phyloP scores from a whole-genome alignment of 1,140 invertebrate species.

The Microplitis mediator region DNA sequence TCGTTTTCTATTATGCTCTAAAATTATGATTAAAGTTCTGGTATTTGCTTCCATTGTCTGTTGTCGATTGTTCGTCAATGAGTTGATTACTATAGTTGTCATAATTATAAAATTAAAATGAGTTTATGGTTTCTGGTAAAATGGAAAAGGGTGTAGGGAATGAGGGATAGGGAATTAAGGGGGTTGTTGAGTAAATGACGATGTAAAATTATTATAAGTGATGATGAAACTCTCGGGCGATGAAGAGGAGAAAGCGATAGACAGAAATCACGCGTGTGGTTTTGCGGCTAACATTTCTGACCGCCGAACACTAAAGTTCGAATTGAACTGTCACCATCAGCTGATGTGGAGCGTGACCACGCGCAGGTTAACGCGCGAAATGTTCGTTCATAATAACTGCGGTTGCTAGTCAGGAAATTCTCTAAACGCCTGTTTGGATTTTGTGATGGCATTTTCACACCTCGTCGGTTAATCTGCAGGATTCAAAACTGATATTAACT shows the following conservation, averaged over 20 bases:
- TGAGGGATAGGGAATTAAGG: too few relatives aligned
- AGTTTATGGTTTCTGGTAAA: too few relatives aligned
- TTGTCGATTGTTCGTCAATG: too few relatives aligned
- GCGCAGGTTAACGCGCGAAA: slow-evolving; percentile 42
- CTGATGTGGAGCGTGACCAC: slow-evolving; percentile 23
- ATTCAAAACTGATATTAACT: not conserved
- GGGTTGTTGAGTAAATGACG: not conserved
- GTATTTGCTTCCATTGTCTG: too few relatives aligned
- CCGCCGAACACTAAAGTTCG: slow-evolving; percentile 59
- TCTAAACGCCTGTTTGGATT: slow-evolving; percentile 30
- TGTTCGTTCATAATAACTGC: slow-evolving; percentile 58
- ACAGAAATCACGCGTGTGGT: slow-evolving; percentile 59
- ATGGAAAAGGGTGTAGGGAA: too few relatives aligned
- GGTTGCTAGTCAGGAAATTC: slow-evolving; percentile 48
- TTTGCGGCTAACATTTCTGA: slow-evolving; percentile 58
- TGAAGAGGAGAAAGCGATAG: slow-evolving; percentile 43
- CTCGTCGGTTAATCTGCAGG: slow-evolving; percentile 5
- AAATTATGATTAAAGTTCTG: too few relatives aligned
- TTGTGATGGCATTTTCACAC: slow-evolving; percentile 14
- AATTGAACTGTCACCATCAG: slow-evolving; percentile 64
- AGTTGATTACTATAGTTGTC: too few relatives aligned
- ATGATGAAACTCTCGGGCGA: slow-evolving; percentile 5
- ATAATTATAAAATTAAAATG: too few relatives aligned
- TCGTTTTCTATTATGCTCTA: too few relatives aligned
- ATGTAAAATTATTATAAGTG: not conserved